Evolutionary conservation across 2,888 invertebrate genomes (phyloP).

Genomic region (Machimus rusticus): DNA sequence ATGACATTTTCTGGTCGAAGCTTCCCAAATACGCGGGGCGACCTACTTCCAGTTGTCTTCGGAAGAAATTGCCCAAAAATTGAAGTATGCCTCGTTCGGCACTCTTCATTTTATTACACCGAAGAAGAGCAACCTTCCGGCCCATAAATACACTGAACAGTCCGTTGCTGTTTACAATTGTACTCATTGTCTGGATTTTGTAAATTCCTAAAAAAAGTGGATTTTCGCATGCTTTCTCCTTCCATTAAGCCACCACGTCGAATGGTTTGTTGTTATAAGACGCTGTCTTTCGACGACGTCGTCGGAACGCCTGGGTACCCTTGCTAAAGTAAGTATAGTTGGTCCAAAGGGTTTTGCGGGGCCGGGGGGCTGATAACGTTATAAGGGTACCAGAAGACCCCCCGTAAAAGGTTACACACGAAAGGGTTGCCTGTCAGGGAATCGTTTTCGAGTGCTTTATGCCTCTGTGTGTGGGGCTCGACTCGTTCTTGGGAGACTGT

Average conservation of each 20-base stretch:
- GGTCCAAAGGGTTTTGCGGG: background rate
- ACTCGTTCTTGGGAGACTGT: conserved; percentile 18
- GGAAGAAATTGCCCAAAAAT: background rate
- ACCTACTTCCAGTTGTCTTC: background rate
- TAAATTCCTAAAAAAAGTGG: conserved; percentile 22
- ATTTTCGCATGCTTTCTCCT: background rate
- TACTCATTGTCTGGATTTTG: background rate
- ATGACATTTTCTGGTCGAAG: conserved; percentile 15
- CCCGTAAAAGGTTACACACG: background rate
- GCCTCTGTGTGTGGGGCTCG: background rate
- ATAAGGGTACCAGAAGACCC: background rate
- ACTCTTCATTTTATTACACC: conserved; percentile 10
- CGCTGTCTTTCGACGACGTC: background rate
- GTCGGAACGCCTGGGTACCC: background rate
- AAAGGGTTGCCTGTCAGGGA: background rate
- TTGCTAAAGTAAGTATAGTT: background rate
- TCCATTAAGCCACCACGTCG: conserved; percentile 8
- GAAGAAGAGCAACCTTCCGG: background rate
- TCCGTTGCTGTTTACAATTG: conserved; percentile 11
- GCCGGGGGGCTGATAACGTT: background rate
- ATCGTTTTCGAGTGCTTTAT: conserved; percentile 20
- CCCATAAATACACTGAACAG: background rate
- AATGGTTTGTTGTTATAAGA: conserved; percentile 6
- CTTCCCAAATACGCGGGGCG: background rate
- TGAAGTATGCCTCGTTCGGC: background rate